Percentiles rank a stretch among this genome's conserved stretches.
phyloP scores from a whole-genome alignment of 2,888 invertebrate genomes.

The Sminthurides aquaticus region DNA sequence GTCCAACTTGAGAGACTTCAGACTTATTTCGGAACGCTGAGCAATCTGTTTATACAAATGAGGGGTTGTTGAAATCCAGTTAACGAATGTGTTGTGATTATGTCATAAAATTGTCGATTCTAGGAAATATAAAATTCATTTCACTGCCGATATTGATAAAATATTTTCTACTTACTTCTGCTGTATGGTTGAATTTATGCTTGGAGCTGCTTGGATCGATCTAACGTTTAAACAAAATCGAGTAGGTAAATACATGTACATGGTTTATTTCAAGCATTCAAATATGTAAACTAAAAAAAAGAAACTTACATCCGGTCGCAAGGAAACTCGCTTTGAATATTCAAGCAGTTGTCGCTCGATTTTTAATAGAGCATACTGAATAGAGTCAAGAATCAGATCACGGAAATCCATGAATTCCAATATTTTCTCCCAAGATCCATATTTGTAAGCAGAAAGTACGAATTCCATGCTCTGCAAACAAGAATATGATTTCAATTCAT shows the following conservation, averaged over 20 bases:
- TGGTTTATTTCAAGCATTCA: too few relatives aligned
- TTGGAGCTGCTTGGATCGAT: not conserved
- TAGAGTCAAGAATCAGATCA: conserved; percentile 69
- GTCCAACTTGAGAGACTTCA: conserved; percentile 9
- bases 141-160: too few relatives aligned
- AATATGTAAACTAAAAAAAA: too few relatives aligned
- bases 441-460: conserved; percentile 84
- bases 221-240: too few relatives aligned
- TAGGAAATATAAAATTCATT: too few relatives aligned
- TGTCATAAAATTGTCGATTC: too few relatives aligned
- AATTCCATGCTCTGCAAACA: conserved; percentile 72
- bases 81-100: too few relatives aligned
- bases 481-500: conserved; percentile 4
- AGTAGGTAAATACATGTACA: too few relatives aligned
- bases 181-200: not conserved
- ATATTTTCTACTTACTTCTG: too few relatives aligned
- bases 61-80: too few relatives aligned
- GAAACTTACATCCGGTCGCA: not conserved
- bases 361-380: conserved; percentile 62
- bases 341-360: conserved; percentile 64
- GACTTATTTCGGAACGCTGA: conserved; percentile 16
- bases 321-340: conserved; percentile 38
- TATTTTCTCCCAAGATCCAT: conserved; percentile 86
- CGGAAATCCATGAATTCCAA: conserved; percentile 81
- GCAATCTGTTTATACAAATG: conserved; percentile 19